Conservation (phyloP, 2,888 invertebrate genomes). For the Monopis laevigella region DNA sequence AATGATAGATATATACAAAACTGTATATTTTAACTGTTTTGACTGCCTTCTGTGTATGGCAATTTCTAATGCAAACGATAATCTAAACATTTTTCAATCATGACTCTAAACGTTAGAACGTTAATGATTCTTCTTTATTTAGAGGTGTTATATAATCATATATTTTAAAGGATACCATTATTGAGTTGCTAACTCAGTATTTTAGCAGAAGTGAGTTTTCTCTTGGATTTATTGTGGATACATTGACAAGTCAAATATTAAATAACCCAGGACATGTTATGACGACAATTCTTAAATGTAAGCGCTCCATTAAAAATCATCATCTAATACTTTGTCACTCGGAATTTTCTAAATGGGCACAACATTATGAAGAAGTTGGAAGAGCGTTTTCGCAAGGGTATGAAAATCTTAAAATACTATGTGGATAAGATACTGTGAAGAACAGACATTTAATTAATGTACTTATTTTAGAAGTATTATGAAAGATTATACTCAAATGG, state of each 20-base stretch:
- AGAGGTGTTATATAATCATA: neutral
- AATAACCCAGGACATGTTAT: conserved; percentile 37
- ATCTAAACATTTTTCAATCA: neutral
- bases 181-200: conserved; percentile 41
- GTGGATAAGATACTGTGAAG: too few relatives aligned
- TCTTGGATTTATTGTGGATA: conserved; percentile 47
- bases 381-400: conserved; percentile 34
- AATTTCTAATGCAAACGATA: too few relatives aligned
- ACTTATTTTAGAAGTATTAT: conserved; percentile 19
- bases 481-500: conserved; percentile 37
- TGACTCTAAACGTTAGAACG: neutral
- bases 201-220: conserved; percentile 35
- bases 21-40: too few relatives aligned
- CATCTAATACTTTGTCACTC: conserved; percentile 49
- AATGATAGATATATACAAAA: too few relatives aligned
- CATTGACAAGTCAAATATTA: conserved; percentile 40
- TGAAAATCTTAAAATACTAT: too few relatives aligned
- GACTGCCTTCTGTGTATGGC: too few relatives aligned
- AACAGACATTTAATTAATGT: neutral
- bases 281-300: conserved; percentile 43
- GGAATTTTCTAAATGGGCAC: conserved; percentile 47
- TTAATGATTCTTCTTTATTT: neutral
- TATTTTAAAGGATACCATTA: conserved; percentile 38
- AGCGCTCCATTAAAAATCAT: conserved; percentile 37
- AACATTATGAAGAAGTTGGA: conserved; percentile 38